Base-by-base conservation (phyloP, 2,797 vertebrate species). In the Adelosebastes latens region DNA sequence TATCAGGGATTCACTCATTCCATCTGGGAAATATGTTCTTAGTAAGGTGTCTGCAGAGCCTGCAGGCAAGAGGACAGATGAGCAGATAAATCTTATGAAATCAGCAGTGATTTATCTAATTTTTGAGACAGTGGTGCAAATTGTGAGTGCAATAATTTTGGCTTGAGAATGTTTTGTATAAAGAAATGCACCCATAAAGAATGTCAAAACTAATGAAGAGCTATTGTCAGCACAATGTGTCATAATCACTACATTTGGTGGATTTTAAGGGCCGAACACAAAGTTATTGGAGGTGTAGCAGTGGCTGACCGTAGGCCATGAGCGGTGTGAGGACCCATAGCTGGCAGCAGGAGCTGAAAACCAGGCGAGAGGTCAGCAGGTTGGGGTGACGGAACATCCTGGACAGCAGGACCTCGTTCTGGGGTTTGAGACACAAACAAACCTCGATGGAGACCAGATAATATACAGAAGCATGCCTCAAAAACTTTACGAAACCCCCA, bases 321-420 rank as follows among this genome's bases (percentile, higher is more conserved):
- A 99, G 98, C 0, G 98, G 98, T 24, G 96, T 96, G 89, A 99
- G 96, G 81, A 98, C 96, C 98, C 98, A 99, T 76, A 99, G 97
- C 96, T 97, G 97, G 84, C 95, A 97, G 94, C 96, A 97, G 88
- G 96, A 96, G 88, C 96, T 97, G 92, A 99, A 99, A 69, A 98
- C 97, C 87, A 98, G 96, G 90, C 97, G 97, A 6, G 97, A 96
- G 1, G 97, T 97, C 95, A 99, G 96, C 91, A 99, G 93, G 81
- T 98, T 98, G 72, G 97, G 93, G 86, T 99, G 97, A 61, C 96
- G 97, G 89, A 99, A 97, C 81, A 96, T 95, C 85, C 97, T 95
- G 62, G 97, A 97, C 73, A 97, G 95, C 88, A 97, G 93, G 82
- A 98, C 96, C 80, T 98, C 97, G 70, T 97, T 98, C 98, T 99